Conservation (phyloP, 2,797 vertebrate genomes). For the Rhinoraja longicauda region DNA sequence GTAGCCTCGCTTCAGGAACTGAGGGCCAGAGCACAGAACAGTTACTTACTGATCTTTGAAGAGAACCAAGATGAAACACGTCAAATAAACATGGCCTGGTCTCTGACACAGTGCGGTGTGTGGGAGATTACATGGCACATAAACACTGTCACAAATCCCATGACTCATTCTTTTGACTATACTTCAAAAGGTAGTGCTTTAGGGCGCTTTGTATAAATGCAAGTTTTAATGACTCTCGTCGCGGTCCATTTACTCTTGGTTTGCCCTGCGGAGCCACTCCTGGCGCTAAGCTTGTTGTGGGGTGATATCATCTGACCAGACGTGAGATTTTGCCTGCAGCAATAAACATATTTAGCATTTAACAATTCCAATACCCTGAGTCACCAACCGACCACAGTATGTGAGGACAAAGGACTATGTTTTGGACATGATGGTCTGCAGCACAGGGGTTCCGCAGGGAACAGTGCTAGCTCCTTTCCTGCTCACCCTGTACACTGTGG, state of each 20-base stretch:
- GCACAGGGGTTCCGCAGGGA: too few relatives aligned
- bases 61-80: background rate
- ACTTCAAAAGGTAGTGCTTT: background rate
- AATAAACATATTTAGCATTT: background rate
- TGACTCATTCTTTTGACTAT: too few relatives aligned
- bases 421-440: too few relatives aligned
- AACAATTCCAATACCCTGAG: too few relatives aligned
- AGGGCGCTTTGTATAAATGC: background rate
- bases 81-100: background rate
- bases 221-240: background rate
- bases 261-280: too few relatives aligned
- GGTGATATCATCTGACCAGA: background rate
- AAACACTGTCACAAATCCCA: background rate
- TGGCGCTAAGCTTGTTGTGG: background rate
- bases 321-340: background rate
- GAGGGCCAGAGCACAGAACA: conserved; percentile 44
- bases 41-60: background rate
- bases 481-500: too few relatives aligned
- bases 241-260: background rate
- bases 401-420: too few relatives aligned
- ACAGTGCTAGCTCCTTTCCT: too few relatives aligned
- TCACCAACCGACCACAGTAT: too few relatives aligned
- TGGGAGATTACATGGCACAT: background rate
- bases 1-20: conserved; percentile 87
- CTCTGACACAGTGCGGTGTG: background rate